Conservation (phyloP, 2,888 invertebrate genomes). For the Synanthedon myopaeformis region DNA sequence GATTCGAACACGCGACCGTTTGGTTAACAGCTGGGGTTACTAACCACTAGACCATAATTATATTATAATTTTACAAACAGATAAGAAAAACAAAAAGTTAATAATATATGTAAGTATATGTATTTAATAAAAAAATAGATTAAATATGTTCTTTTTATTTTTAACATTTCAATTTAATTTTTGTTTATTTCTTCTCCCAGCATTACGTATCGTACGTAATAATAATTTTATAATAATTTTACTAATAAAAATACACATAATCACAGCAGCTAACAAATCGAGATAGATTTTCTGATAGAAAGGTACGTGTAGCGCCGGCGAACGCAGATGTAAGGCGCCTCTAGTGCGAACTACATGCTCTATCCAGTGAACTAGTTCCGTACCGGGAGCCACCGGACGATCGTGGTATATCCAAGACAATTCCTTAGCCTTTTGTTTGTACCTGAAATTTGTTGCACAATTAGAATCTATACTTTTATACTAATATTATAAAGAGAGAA, state of each 20-base stretch:
- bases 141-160: too few species aligned
- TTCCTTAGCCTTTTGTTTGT: slow-evolving; percentile 5
- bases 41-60: too few species aligned
- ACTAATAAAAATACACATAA: neutral
- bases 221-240: too few species aligned
- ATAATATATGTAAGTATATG: too few species aligned
- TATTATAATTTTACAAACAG: too few species aligned
- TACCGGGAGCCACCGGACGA: slow-evolving; percentile 4
- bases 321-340: slow-evolving; percentile 9
- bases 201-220: too few species aligned
- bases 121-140: too few species aligned
- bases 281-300: slow-evolving; percentile 8
- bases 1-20: too few species aligned
- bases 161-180: neutral
- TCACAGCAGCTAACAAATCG: slow-evolving; percentile 4
- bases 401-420: slow-evolving; percentile 9
- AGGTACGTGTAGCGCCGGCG: slow-evolving; percentile 6
- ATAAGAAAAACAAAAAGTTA: too few species aligned
- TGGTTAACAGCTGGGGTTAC: too few species aligned
- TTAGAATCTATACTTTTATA: too few species aligned
- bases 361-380: slow-evolving; percentile 8
- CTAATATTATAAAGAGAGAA: too few species aligned
- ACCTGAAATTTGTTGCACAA: slow-evolving; percentile 2
- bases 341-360: slow-evolving; percentile 7
- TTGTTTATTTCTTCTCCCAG: neutral